Evolutionary conservation across 2,113 vertebrate species (phyloP), one percentile per base, ranked within the genome.

Genomic region (Equus quagga): DNA sequence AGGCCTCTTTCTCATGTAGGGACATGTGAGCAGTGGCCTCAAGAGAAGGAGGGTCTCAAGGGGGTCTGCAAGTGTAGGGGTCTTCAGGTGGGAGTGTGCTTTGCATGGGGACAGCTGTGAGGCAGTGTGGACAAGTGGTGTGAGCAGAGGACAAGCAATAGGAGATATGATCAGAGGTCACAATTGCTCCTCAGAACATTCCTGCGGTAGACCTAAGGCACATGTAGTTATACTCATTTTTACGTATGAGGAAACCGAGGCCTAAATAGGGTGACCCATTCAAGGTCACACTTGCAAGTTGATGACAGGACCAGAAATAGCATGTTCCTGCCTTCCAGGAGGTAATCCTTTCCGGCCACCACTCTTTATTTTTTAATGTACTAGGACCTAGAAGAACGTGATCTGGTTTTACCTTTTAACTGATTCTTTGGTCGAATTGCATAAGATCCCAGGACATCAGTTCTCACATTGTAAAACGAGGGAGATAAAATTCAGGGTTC

Each of bases 31-130:
- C 49, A 14, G 72, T 80, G 44, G 31, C 46, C 58, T 96, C 69
- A 56, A 81, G 62, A n/a, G 76, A 56, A 36, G 67, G 31, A 79
- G 5, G 13, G 46, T 24, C 28, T 64, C 41, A 78, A 79, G 6
- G 2, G 1, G 19, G 31, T 41, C 36, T 41, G 36, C 36, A 41
- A 41, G 36, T 41, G 36, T 41, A 41, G 1, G 19, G 31, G 6
- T n/a, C 33, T 79, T 80, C 24, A 88, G 56, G 26, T 33, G 15
- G 44, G 36, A 4, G 1, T n/a, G 4, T 89, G 18, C 33, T 70
- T 80, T 1, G 0, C 5, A 2, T 33, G 21, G 8, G 51, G n/a
- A 51, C 10, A 31, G 33, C 24, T 3, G 4, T 4, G 0, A 49
- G 62, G 33, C 26, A 56, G 6, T 12, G 6, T 75, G 12, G 31